A percentile compares a stretch with the other conserved stretches of the same genome.
phyloP scores from a whole-genome alignment of 1,140 invertebrate species.

The Caenorhabditis briggsae region DNA sequence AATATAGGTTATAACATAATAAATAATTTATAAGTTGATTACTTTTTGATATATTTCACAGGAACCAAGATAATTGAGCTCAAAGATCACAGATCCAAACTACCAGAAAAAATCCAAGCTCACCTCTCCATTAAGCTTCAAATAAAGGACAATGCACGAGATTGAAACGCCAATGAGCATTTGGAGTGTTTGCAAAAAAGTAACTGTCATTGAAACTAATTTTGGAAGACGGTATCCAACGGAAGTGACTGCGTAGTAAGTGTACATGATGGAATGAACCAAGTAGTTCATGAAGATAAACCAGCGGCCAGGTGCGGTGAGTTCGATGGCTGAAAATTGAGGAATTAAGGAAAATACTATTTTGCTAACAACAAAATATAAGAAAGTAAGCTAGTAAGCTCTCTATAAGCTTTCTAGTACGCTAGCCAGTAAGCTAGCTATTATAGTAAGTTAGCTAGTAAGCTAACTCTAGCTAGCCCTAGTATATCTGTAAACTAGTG shows the following conservation, averaged over 20 bases:
- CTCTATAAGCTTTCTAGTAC: too few species aligned
- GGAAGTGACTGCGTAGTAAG: constrained; percentile 91
- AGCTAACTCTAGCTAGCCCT: too few species aligned
- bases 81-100: constrained; percentile 75
- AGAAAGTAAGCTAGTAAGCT: too few species aligned
- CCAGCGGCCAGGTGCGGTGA: constrained; percentile 85
- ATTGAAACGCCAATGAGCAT: constrained; percentile 96
- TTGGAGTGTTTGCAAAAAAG: constrained; percentile 89
- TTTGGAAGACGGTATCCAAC: constrained; percentile 87
- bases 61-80: not conserved
- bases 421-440: too few species aligned
- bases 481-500: too few species aligned
- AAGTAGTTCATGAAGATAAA: constrained; percentile 98
- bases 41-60: too few species aligned
- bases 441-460: too few species aligned
- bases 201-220: constrained; percentile 89
- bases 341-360: too few species aligned
- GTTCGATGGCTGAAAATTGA: constrained; percentile 64
- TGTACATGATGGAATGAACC: constrained; percentile 97
- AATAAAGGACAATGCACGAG: constrained; percentile 82
- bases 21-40: too few species aligned
- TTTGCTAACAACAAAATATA: too few species aligned
- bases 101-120: constrained; percentile 78
- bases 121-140: constrained; percentile 72
- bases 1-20: too few species aligned